These are phyloP conservation scores for Trachythela sp. DNA, from an alignment of 64 coral and sea anemone species.

Conservation along the genomic window DNA sequence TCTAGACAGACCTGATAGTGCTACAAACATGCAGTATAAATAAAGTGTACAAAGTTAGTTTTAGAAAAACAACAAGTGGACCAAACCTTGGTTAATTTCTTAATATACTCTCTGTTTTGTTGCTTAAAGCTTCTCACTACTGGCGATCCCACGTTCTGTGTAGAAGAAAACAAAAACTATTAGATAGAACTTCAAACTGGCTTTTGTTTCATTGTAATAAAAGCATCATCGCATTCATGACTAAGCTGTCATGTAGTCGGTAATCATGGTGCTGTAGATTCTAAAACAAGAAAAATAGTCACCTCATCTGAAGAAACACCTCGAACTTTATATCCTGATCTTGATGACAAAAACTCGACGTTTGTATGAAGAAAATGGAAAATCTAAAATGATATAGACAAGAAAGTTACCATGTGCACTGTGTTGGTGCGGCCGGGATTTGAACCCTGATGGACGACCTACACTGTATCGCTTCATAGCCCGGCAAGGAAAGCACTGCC, in stretches of 20 bases:
- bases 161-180: not conserved
- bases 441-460: too few relatives aligned
- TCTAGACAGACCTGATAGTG: too few relatives aligned
- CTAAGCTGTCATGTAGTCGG: not conserved
- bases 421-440: too few relatives aligned
- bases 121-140: constrained; percentile 70
- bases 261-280: not conserved
- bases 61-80: not conserved
- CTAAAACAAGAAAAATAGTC: not conserved
- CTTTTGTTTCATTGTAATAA: not conserved
- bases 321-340: constrained; percentile 67
- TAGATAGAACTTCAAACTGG: too few relatives aligned
- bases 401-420: not conserved
- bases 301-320: constrained; percentile 37
- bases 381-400: constrained; percentile 51
- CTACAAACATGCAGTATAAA: not conserved
- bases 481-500: too few relatives aligned
- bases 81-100: constrained; percentile 59
- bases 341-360: constrained; percentile 75
- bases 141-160: constrained; percentile 67
- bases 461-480: too few relatives aligned
- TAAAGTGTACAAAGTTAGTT: not conserved
- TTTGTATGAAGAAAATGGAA: constrained; percentile 75
- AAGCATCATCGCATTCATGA: not conserved
- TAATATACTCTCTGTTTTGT: constrained; percentile 74